Conservation (phyloP, 2,888 invertebrate species). For the Sarcophaga carnaria region DNA sequence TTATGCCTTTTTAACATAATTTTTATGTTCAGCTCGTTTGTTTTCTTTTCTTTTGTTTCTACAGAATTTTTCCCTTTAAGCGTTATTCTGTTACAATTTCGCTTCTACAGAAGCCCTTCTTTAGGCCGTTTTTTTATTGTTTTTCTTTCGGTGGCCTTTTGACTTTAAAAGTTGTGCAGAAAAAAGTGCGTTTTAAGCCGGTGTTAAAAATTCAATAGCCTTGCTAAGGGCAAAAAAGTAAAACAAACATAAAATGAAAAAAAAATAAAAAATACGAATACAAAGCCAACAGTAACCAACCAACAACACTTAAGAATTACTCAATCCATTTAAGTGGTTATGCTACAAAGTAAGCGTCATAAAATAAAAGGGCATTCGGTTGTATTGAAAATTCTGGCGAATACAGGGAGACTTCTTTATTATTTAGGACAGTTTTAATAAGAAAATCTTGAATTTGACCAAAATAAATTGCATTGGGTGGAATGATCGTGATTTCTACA, state of each 20-base stretch:
- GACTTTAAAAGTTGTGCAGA: conserved; percentile 9
- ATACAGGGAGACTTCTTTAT: too few relatives aligned
- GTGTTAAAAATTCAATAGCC: conserved; percentile 50
- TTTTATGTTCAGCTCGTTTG: conserved; percentile 29
- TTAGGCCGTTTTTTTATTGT: not conserved
- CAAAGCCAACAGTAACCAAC: too few relatives aligned
- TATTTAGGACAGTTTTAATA: too few relatives aligned
- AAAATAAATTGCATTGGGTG: too few relatives aligned
- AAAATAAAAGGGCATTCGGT: too few relatives aligned
- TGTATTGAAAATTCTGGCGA: too few relatives aligned
- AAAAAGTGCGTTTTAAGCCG: conserved; percentile 53
- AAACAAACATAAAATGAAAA: not conserved
- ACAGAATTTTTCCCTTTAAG: conserved; percentile 49
- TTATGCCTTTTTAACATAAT: conserved; percentile 55
- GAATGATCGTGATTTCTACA: too few relatives aligned
- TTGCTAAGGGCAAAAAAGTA: conserved; percentile 32
- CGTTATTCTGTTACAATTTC: conserved; percentile 49
- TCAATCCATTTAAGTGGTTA: too few relatives aligned
- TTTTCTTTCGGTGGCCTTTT: conserved; percentile 23
- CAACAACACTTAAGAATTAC: too few relatives aligned
- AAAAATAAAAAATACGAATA: not conserved
- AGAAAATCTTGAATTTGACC: too few relatives aligned
- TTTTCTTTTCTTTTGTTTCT: not conserved
- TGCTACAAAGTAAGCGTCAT: too few relatives aligned
- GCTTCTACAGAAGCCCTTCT: conserved; percentile 60